Base-by-base conservation (phyloP, 2,888 invertebrate genomes). In the Polydrusus tereticollis region DNA sequence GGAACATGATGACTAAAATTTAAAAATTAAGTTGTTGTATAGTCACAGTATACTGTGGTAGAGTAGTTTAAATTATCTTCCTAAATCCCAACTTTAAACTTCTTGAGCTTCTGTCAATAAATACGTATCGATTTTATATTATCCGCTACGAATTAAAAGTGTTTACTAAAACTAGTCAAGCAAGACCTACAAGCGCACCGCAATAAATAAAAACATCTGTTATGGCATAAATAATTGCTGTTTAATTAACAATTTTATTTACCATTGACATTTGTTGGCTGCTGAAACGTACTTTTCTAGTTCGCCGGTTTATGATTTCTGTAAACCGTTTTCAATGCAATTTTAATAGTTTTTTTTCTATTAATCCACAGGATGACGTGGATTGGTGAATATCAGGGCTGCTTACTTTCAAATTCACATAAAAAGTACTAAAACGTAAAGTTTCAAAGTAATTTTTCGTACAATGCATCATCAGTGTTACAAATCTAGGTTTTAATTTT, bases 261-360 rank as follows among this genome's bases (percentile, higher is more conserved):
- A 45, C 20, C 66, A 58, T 66, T 66, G 57, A 66, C 58, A 58
- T 66, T 66, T 57, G 66, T 12, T 66, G 10, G 50, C 38, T 65
- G 29, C 43, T 55, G 58, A 58, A 23, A 45, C 38, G 52, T 45
- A 29, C 55, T 65, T 52, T 47, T 45, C 18, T 47, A n/a, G 23
- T 23, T 41, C 21, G n/a, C 26, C 38, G 45, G 12, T 20, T 21
- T n/a, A n/a, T n/a, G n/a, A n/a, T n/a, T n/a, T n/a, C n/a, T n/a
- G n/a, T n/a, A n/a, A n/a, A n/a, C n/a, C n/a, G n/a, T n/a, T n/a
- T n/a, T n/a, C n/a, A n/a, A n/a, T n/a, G n/a, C n/a, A n/a, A n/a
- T n/a, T n/a, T n/a, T n/a, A n/a, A n/a, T n/a, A n/a, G n/a, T n/a
- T n/a, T n/a, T n/a, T n/a, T n/a, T n/a, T n/a, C n/a, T n/a, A n/a